Percentiles rank a stretch among this genome's conserved stretches.
Evolutionary conservation across 2,113 vertebrate genomes (phyloP).

Genomic region (Natator depressus): DNA sequence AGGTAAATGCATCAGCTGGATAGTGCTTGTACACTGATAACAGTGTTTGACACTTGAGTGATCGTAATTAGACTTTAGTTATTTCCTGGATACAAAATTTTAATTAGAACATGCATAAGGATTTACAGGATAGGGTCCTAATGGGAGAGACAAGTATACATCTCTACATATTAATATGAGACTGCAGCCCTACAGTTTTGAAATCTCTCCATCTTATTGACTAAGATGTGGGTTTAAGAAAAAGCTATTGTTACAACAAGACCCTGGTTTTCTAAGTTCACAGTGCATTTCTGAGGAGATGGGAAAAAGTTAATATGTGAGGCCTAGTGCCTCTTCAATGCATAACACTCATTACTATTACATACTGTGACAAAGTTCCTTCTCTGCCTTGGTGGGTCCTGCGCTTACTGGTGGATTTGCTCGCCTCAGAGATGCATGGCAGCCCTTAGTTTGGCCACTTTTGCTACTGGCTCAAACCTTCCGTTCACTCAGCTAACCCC

Average conservation of each 20-base stretch:
- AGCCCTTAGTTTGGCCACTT: too few relatives aligned
- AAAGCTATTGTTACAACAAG: background rate
- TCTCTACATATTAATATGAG: background rate
- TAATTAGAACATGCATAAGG: background rate
- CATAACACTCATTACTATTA: background rate
- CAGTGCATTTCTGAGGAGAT: background rate
- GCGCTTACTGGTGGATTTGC: too few relatives aligned
- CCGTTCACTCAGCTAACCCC: too few relatives aligned
- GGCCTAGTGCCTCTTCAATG: background rate
- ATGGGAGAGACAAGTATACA: background rate
- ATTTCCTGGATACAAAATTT: background rate
- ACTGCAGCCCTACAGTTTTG: background rate
- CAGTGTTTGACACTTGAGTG: rapidly evolving
- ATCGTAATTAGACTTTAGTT: background rate
- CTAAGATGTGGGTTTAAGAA: background rate
- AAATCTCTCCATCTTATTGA: background rate
- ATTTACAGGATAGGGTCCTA: background rate
- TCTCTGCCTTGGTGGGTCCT: too few relatives aligned
- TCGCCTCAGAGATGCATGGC: too few relatives aligned
- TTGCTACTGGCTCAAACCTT: too few relatives aligned
- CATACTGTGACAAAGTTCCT: too few relatives aligned
- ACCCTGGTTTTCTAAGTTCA: background rate
- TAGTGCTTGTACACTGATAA: background rate
- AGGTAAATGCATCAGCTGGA: background rate
- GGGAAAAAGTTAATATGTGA: background rate